These are phyloP conservation scores for Xestia xanthographa DNA, from an alignment of 2,888 invertebrate genomes.

Conservation along the genomic window DNA sequence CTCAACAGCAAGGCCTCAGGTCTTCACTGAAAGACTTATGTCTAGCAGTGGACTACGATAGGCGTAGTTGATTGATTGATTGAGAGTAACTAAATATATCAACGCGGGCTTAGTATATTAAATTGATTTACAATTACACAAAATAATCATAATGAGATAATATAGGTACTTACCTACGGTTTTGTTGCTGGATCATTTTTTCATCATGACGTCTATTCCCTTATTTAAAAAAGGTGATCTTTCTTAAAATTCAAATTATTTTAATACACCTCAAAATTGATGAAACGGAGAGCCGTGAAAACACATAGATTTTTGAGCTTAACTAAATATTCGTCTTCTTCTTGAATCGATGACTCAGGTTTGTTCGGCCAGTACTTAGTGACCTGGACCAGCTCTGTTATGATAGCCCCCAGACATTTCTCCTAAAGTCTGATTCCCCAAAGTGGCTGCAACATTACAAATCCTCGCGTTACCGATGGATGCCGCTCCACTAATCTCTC, in stretches of 20 bases:
- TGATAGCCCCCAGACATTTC: background rate
- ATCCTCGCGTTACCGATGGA: constrained; percentile 59
- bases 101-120: too few relatives aligned
- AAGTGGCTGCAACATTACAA: constrained; percentile 41
- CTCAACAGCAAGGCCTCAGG: background rate
- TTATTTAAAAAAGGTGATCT: background rate
- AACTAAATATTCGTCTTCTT: background rate
- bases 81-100: too few relatives aligned
- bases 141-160: too few relatives aligned
- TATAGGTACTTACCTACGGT: too few relatives aligned
- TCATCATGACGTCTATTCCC: background rate
- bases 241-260: background rate
- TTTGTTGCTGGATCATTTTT: background rate
- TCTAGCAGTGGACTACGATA: background rate
- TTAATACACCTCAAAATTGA: background rate
- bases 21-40: background rate
- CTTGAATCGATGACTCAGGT: background rate
- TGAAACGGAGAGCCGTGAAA: background rate
- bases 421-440: background rate
- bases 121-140: too few relatives aligned
- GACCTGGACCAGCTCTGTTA: background rate
- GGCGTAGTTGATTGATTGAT: too few relatives aligned
- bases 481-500: constrained; percentile 53
- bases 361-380: background rate
- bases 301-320: background rate